phyloP scores from a whole-genome alignment of 2,888 invertebrate species.

The Hirtodrosophila confusa region DNA sequence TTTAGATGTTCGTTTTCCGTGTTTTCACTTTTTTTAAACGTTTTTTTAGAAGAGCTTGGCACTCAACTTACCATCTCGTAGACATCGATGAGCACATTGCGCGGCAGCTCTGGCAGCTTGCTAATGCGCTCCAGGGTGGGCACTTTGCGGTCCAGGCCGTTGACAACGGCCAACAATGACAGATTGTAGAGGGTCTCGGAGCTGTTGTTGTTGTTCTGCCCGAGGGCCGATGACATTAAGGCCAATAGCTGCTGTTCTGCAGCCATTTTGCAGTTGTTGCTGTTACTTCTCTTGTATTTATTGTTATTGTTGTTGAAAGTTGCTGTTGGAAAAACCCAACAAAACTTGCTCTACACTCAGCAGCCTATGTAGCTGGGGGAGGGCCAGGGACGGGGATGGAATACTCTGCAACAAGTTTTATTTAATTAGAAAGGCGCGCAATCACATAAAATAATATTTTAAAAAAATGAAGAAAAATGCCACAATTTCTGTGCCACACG shows the following conservation, averaged over 20 bases:
- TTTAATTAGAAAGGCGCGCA: slow-evolving; percentile 17
- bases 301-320: slow-evolving; percentile 5
- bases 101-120: slow-evolving; percentile 81
- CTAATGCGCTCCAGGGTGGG: slow-evolving; percentile 78
- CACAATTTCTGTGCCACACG: slow-evolving; percentile 18
- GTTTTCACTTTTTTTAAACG: slow-evolving; percentile 36
- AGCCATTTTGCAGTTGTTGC: slow-evolving; percentile 54
- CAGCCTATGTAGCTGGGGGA: background rate
- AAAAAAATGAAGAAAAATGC: background rate
- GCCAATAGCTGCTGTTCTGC: slow-evolving; percentile 57
- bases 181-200: slow-evolving; percentile 78
- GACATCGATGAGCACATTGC: slow-evolving; percentile 82
- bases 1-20: slow-evolving; percentile 3
- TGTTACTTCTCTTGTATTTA: slow-evolving; percentile 1
- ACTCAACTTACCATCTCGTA: slow-evolving; percentile 81
- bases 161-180: slow-evolving; percentile 78
- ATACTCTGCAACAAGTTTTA: slow-evolving; percentile 51
- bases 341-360: slow-evolving; percentile 6
- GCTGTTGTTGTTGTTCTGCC: slow-evolving; percentile 56
- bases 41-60: background rate
- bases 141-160: slow-evolving; percentile 81
- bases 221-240: slow-evolving; percentile 49
- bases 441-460: background rate
- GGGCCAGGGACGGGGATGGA: background rate
- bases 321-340: slow-evolving; percentile 8